phyloP scores from a whole-genome alignment of 2,888 invertebrate species.

The Nephrotoma appendiculata region DNA sequence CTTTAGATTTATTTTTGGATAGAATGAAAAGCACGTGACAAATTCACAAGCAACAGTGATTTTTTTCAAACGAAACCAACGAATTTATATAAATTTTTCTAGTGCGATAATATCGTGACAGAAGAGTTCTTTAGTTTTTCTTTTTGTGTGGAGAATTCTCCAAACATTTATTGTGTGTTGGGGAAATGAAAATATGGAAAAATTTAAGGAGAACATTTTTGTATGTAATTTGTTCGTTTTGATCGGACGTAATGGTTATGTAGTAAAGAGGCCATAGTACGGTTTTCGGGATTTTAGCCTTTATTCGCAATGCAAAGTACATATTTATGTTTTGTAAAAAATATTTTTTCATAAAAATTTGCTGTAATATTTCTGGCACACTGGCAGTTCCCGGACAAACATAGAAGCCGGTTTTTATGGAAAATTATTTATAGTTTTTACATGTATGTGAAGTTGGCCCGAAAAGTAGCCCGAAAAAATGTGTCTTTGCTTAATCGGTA shows the following conservation, averaged over 20 bases:
- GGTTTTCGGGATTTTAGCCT: no score
- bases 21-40: conserved; percentile 1
- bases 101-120: neutral
- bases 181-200: neutral
- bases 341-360: no score
- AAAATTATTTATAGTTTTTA: no score
- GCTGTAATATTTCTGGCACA: no score
- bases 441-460: no score
- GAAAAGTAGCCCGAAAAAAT: no score
- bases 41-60: conserved; percentile 5
- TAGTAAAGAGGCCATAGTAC: no score
- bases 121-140: neutral
- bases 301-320: no score
- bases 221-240: neutral
- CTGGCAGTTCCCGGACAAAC: no score
- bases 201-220: neutral
- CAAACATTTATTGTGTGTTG: neutral
- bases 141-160: neutral
- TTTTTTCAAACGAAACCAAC: neutral
- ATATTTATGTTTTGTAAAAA: no score
- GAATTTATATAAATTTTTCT: conserved; percentile 2
- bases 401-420: no score
- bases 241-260: neutral
- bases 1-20: neutral
- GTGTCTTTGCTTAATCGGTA: no score